Conservation (phyloP, 2,113 vertebrate genomes). For the Drymodes brunneopygia region DNA sequence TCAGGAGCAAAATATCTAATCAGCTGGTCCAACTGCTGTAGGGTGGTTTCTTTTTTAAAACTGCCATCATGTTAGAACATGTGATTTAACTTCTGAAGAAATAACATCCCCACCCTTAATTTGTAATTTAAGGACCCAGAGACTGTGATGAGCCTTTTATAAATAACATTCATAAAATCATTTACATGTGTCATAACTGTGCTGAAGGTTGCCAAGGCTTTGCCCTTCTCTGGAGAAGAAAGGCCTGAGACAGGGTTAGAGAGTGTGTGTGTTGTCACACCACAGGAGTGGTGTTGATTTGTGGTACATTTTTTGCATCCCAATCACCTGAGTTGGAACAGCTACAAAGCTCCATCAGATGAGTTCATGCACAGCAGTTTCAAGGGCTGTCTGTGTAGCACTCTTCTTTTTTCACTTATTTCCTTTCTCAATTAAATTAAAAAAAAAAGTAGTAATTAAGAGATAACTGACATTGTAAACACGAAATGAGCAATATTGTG, state of each 20-base stretch:
- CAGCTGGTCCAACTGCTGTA: neutral
- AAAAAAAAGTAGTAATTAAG: neutral
- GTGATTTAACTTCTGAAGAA: conserved; percentile 23
- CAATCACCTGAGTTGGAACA: neutral
- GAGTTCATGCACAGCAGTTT: neutral
- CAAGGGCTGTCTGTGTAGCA: neutral
- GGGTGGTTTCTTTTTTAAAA: conserved; percentile 40
- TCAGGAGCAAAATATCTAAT: conserved; percentile 11
- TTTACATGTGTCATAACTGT: neutral
- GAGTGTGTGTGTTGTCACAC: neutral
- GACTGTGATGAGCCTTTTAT: neutral
- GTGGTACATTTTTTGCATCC: neutral
- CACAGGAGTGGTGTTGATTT: neutral
- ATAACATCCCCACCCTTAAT: conserved; percentile 31
- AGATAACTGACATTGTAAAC: neutral
- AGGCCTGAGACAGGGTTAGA: neutral
- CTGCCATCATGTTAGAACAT: conserved; percentile 18
- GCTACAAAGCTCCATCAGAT: neutral
- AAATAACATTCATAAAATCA: neutral
- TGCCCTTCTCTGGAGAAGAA: neutral
- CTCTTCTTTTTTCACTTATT: neutral
- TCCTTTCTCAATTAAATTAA: neutral
- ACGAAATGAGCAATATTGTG: neutral
- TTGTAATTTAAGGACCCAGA: neutral
- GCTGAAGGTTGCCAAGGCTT: neutral